Conservation (phyloP, 1,140 invertebrate genomes). For the Cyclargus thomasi region DNA sequence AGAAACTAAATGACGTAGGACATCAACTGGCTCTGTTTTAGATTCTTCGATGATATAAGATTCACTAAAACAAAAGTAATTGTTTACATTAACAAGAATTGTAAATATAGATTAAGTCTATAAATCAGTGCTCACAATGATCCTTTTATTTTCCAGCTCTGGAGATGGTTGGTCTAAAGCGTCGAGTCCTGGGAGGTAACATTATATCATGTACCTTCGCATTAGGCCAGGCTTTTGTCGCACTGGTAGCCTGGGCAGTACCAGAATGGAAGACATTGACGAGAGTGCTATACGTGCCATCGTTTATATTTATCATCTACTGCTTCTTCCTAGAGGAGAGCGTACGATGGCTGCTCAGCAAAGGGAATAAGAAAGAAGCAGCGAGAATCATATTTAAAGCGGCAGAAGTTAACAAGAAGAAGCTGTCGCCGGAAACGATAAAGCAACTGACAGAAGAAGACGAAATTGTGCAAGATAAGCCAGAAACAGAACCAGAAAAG, state of each 20-base stretch:
- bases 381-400: conserved; percentile 77
- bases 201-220: conserved; percentile 83
- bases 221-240: conserved; percentile 81
- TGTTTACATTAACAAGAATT: too few relatives aligned
- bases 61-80: too few relatives aligned
- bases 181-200: conserved; percentile 82
- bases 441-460: conserved; percentile 43
- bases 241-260: conserved; percentile 80
- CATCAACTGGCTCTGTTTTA: too few relatives aligned
- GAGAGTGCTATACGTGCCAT: conserved; percentile 58
- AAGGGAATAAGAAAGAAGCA: conserved; percentile 80
- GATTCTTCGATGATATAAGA: too few relatives aligned
- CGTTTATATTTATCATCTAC: conserved; percentile 79
- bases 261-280: conserved; percentile 80
- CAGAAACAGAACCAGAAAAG: conserved; percentile 5
- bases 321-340: conserved; percentile 79
- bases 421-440: conserved; percentile 46
- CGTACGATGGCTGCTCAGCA: conserved; percentile 75
- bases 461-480: conserved; percentile 20
- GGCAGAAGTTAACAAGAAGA: conserved; percentile 78
- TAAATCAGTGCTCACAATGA: not conserved
- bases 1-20: too few relatives aligned
- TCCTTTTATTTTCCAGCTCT: conserved; percentile 76
- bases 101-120: too few relatives aligned
- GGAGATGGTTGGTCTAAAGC: conserved; percentile 84